Percentiles rank a stretch among this genome's conserved stretches.
phyloP scores from a whole-genome alignment of 2,113 vertebrate genomes.

The Meleagris gallopavo region DNA sequence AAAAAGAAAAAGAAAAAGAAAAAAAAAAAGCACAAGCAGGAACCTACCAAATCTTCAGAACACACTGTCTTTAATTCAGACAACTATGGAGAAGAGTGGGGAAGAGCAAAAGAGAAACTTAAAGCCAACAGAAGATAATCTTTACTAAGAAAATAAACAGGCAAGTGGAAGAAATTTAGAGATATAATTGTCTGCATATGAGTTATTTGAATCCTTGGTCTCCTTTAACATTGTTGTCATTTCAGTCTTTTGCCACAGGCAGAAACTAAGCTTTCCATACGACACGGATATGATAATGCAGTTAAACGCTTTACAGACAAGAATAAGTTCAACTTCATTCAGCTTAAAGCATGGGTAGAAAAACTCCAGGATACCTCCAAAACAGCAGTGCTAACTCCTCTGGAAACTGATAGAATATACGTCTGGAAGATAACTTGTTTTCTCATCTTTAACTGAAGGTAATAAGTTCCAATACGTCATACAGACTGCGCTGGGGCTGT shows the following conservation, averaged over 20 bases:
- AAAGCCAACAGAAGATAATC: neutral
- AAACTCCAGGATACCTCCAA: neutral
- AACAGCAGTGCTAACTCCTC: neutral
- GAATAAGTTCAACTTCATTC: neutral
- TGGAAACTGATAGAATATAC: neutral
- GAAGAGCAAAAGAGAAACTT: neutral
- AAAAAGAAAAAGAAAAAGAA: neutral
- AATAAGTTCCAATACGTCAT: neutral
- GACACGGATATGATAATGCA: neutral
- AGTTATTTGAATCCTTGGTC: neutral
- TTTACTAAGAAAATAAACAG: neutral
- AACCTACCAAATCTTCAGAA: neutral
- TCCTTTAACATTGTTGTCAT: neutral
- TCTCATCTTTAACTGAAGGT: neutral
- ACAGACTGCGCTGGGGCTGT: neutral
- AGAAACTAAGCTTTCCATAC: neutral
- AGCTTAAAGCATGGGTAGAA: neutral
- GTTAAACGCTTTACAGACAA: neutral
- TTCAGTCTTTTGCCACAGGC: slow-evolving; percentile 7
- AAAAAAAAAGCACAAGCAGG: accelerated
- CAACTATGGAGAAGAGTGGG: neutral
- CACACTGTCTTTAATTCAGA: neutral
- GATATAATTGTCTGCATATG: neutral
- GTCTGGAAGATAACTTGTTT: neutral
- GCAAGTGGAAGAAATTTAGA: slow-evolving; percentile 6